Evolutionary conservation across 2,797 vertebrate species (phyloP).

Genomic region (Enteromius afrohamiltoni): DNA sequence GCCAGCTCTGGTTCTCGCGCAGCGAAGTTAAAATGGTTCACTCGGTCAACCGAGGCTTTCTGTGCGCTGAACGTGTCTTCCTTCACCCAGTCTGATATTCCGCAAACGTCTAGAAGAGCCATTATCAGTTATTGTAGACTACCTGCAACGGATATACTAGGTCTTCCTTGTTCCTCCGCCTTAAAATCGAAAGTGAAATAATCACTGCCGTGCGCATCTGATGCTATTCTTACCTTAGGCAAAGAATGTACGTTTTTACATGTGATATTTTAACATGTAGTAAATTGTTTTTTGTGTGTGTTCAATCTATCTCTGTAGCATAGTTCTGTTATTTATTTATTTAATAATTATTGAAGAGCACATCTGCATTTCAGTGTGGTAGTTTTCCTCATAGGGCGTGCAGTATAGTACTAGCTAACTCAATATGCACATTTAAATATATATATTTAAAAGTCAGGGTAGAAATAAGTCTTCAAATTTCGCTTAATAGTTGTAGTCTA

Average conservation of each 20-base stretch:
- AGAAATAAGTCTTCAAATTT: no score
- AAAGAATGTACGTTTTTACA: no score
- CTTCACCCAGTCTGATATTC: slow-evolving; percentile 28
- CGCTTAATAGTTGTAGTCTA: no score
- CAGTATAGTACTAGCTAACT: no score
- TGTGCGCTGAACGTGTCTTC: neutral
- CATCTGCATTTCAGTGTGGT: neutral
- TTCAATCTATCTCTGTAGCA: neutral
- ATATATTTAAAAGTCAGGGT: no score
- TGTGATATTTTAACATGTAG: no score
- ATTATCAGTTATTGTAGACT: slow-evolving; percentile 9
- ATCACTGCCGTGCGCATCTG: neutral
- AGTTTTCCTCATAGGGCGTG: neutral
- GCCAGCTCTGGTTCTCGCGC: slow-evolving; percentile 4
- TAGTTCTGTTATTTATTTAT: neutral
- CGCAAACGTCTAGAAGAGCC: slow-evolving; percentile 30
- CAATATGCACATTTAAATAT: no score
- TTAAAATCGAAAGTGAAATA: neutral
- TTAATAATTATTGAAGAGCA: no score
- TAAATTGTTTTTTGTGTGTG: neutral
- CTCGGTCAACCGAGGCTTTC: slow-evolving; percentile 9
- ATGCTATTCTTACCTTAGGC: neutral
- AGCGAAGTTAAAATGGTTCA: slow-evolving; percentile 10
- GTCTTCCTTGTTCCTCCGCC: neutral
- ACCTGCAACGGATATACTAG: neutral